These are phyloP conservation scores for Nanger granti DNA, from an alignment of 2,113 vertebrate genomes.

Conservation along the genomic window DNA sequence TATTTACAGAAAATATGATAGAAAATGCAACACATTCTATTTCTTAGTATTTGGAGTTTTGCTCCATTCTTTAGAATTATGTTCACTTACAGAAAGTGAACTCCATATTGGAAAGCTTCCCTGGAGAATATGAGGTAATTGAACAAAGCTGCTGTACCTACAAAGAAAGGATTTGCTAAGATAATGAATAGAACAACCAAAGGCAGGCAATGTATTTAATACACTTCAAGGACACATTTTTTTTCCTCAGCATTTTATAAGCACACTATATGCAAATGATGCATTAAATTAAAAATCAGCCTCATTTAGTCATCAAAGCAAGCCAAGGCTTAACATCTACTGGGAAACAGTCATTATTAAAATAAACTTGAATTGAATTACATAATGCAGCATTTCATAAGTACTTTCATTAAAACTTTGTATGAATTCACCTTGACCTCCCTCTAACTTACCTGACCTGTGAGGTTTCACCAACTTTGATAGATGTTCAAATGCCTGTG, in stretches of 20 bases:
- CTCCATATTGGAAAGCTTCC: neutral
- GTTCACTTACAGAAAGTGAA: neutral
- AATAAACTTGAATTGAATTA: constrained; percentile 13
- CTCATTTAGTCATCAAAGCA: neutral
- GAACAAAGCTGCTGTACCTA: neutral
- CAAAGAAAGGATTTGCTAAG: neutral
- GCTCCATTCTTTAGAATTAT: neutral
- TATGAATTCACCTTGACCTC: neutral
- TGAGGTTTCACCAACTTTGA: neutral
- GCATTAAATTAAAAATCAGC: constrained; percentile 18
- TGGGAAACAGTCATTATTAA: neutral
- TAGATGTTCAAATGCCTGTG: neutral
- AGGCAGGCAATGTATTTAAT: neutral
- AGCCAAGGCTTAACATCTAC: neutral
- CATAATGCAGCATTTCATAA: neutral
- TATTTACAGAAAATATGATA: neutral
- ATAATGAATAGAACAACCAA: neutral
- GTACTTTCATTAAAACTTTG: constrained; percentile 5
- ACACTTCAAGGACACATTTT: neutral
- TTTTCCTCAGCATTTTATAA: neutral
- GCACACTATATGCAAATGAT: neutral
- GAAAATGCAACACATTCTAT: neutral
- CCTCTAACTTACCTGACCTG: neutral
- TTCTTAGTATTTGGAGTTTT: neutral
- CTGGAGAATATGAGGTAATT: neutral